Base-by-base conservation (phyloP, 37 sponge, comb jelly and placozoan species). In the Beroe ovata region DNA sequence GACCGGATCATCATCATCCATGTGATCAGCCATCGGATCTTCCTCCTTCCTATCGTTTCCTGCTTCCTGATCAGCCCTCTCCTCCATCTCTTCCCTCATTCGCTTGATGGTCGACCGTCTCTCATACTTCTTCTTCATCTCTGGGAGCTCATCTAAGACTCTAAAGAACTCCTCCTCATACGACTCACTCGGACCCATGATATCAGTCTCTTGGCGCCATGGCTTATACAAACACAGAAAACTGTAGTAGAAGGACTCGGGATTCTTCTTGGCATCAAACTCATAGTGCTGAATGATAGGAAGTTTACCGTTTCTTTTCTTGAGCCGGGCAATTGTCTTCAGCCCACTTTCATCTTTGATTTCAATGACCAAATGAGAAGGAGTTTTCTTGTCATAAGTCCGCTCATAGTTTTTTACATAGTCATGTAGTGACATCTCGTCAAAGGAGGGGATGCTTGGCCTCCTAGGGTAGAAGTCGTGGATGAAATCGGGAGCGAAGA, bases 211-310 rank as follows among this genome's bases (percentile, higher is more conserved):
- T 21, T 69, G 26, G 6, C 71, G 36, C 71, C 71, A 69, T 3
- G 71, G 71, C 71, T 69, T 69, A 28, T 29, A 69, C 4, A 69
- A 25, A 3, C 18, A 16, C 35, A 69, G 19, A 16, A 29, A 16
- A 25, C 38, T 69, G 36, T 69, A 36, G 20, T 29, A 69, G 71
- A 69, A 69, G 38, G 32, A 69, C 20, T 69, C 71, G 6, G 71
- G 71, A 8, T 69, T 35, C 6, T 4, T 8, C 25, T 35, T 29
- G 6, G 32, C 18, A 35, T 14, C 36, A 69, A 33, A 69, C 38
- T 34, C 20, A 35, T 29, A 19, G 20, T 3, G 4, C 18, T 69
- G 25, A 8, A 69, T 69, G 19, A 69, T 38, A 29, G 71, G 71
- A 36, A 25, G 4, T 28, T 69, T 69, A 25, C 3, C 25, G 6